phyloP scores from a whole-genome alignment of 2,888 invertebrate species.

The Lumbricus terrestris region DNA sequence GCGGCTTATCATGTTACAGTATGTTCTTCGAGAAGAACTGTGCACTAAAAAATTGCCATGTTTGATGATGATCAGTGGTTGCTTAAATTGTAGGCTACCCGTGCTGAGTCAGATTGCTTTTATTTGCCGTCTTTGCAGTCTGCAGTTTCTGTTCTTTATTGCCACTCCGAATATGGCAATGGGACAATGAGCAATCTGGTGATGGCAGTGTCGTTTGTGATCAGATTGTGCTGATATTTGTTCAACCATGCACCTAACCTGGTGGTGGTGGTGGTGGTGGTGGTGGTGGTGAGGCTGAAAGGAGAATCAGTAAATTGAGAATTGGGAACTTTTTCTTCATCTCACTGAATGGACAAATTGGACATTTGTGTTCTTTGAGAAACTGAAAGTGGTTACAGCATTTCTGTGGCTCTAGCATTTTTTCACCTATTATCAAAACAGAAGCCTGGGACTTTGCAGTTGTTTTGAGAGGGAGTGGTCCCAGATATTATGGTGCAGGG shows the following conservation, averaged over 20 bases:
- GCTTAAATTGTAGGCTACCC: too few relatives aligned
- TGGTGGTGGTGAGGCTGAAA: neutral
- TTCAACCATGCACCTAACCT: neutral
- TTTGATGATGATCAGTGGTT: too few relatives aligned
- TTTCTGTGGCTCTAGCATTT: neutral
- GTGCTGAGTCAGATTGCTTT: too few relatives aligned
- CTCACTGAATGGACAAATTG: neutral
- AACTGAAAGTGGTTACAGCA: neutral
- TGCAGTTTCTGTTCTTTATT: too few relatives aligned
- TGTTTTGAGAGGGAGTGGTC: neutral
- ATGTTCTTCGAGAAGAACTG: too few relatives aligned
- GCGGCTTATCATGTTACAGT: too few relatives aligned
- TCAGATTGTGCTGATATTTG: too few relatives aligned
- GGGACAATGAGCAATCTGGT: too few relatives aligned
- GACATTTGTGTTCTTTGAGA: neutral
- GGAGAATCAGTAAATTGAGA: neutral
- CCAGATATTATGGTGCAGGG: neutral
- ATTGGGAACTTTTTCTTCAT: neutral
- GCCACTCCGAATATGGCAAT: too few relatives aligned
- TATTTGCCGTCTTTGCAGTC: too few relatives aligned
- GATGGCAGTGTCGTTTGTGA: too few relatives aligned
- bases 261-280: neutral
- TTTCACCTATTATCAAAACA: neutral
- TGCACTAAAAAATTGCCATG: too few relatives aligned
- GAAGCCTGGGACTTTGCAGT: neutral